A percentile compares a stretch with the other conserved stretches of the same genome.
Conservation (phyloP, 1,140 invertebrate species). For the Delia radicum region DNA sequence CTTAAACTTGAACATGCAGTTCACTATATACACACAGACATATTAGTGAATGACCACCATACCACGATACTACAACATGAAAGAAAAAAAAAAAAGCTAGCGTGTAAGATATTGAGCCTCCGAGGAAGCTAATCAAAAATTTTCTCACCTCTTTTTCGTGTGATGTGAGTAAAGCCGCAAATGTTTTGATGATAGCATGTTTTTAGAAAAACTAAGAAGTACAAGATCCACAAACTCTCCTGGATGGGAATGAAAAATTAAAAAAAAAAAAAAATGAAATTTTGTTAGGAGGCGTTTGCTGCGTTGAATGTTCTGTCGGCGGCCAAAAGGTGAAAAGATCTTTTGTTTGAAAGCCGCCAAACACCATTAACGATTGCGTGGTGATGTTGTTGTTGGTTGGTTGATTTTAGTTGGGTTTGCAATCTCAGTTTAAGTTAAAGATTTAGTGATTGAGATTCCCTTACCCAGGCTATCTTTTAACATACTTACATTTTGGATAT, state of each 20-base stretch:
- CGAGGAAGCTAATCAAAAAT: constrained; percentile 56
- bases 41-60: background rate
- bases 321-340: constrained; percentile 29
- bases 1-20: background rate
- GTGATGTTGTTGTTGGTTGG: background rate
- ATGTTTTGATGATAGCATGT: background rate
- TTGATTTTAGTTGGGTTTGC: background rate
- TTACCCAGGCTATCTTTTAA: too few relatives aligned
- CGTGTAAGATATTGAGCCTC: constrained; percentile 34
- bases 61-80: background rate
- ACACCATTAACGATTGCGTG: constrained; percentile 7
- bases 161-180: constrained; percentile 32
- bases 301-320: constrained; percentile 52
- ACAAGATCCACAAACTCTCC: background rate
- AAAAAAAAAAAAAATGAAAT: background rate
- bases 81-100: background rate
- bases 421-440: background rate
- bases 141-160: constrained; percentile 55
- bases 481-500: too few relatives aligned
- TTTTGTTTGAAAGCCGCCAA: constrained; percentile 53
- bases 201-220: background rate
- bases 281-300: constrained; percentile 45
- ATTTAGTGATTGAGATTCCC: background rate
- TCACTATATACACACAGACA: too few relatives aligned
- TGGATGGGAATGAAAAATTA: background rate